Base-by-base conservation (phyloP, 2,888 invertebrate genomes). In the Scaptomyza tumidula region DNA sequence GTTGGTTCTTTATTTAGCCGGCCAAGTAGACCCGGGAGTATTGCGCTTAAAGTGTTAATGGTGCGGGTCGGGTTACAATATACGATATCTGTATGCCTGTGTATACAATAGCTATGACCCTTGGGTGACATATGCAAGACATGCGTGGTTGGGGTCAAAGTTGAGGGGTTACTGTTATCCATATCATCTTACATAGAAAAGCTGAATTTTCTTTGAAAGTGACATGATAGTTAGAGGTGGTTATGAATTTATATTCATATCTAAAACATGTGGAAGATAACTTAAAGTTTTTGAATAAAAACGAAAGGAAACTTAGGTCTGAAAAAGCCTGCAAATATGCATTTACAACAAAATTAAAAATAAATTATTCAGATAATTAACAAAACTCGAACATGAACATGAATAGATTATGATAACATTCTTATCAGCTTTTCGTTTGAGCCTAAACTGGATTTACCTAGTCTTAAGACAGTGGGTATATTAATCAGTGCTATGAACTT, bases 21-120 rank as follows among this genome's bases (percentile, higher is more conserved):
- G 62, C 65, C 72, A 83, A 83, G 70, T 83, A 86, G 81, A 65
- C 83, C 83, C 84, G 50, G 70, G 86, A 71, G 86, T 72, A 16
- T 54, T 49, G 59, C 54, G 48, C 75, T 66, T 67, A 76, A 86
- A 80, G 71, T 83, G 81, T 79, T 83, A 81, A 83, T 77, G 77
- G 73, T 48, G 66, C 49, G 68, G 78, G 77, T 7, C 39, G 72
- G 71, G 71, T 49, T 55, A 57, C 59, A 52, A 57, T 45, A 41
- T 50, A 4, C 1, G 3, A 3, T 39, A 3, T 39, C 1, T 39
- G 14, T 9, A 9, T 39, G 39, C 16, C 3, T 41, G 16, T 10
- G 14, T 41, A 16, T 16, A 48, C 43, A 24, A 24, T 24, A 55
- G 14, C 59, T 70, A 61, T 71, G 80, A 83, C 83, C 86, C 80